A percentile compares a stretch with the other conserved stretches of the same genome.
Evolutionary conservation across 92 coral and sea anemone genomes (phyloP).

Genomic region (Diadumene lineata): DNA sequence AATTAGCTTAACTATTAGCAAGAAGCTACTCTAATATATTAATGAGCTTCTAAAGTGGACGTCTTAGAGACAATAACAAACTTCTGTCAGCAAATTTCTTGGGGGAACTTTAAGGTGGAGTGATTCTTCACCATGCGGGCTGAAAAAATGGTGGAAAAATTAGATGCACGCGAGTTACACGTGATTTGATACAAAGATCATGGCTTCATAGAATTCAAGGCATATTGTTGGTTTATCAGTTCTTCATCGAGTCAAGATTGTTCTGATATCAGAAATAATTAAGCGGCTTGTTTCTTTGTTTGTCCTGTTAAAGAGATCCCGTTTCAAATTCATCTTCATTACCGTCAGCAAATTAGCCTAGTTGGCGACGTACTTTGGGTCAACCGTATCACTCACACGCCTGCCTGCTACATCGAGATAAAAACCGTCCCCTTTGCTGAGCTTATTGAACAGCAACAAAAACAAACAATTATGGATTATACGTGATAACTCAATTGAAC

Average conservation of each 20-base stretch:
- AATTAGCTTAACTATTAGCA: slow-evolving; percentile 62
- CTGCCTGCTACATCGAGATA: slow-evolving; percentile 24
- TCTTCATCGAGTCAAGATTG: slow-evolving; percentile 71
- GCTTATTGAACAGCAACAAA: neutral
- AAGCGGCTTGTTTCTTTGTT: slow-evolving; percentile 71
- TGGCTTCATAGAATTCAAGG: slow-evolving; percentile 59
- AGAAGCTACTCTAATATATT: neutral
- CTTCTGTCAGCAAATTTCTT: neutral
- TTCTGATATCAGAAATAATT: slow-evolving; percentile 84
- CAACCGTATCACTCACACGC: slow-evolving; percentile 25
- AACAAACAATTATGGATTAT: neutral
- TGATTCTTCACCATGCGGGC: no score
- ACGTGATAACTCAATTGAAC: neutral
- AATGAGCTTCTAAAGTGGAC: slow-evolving; percentile 16
- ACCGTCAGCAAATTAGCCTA: slow-evolving; percentile 71
- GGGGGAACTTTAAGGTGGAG: no score
- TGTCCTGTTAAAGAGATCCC: slow-evolving; percentile 59
- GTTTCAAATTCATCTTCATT: slow-evolving; percentile 86
- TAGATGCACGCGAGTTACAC: slow-evolving; percentile 36
- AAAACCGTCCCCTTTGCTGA: slow-evolving; percentile 9
- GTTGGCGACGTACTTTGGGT: slow-evolving; percentile 48
- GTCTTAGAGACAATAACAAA: neutral
- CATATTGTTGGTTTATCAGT: slow-evolving; percentile 73
- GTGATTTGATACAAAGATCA: slow-evolving; percentile 60
- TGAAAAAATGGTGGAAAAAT: neutral